Evolutionary conservation across 2,888 invertebrate species (phyloP).

Genomic region (Lamellibrachia columna): DNA sequence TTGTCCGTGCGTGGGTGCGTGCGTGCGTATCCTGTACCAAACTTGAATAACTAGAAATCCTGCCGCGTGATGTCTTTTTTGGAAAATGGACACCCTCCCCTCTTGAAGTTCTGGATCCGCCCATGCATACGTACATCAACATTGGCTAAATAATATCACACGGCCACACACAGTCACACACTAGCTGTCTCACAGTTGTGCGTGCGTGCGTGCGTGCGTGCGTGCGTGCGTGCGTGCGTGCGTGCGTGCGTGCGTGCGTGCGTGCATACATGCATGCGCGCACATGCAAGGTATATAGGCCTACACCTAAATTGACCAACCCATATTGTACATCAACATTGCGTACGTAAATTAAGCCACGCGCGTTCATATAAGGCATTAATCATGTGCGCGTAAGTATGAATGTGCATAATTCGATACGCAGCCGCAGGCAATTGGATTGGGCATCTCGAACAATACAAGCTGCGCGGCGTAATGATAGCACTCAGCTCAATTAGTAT

Average conservation of each 20-base stretch:
- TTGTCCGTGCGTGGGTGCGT: too few species aligned
- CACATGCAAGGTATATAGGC: not conserved
- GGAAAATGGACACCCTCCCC: too few species aligned
- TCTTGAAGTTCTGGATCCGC: too few species aligned
- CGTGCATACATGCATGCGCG: not conserved
- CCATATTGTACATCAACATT: not conserved
- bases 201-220: not conserved
- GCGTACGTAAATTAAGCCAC: not conserved
- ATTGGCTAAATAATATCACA: too few species aligned
- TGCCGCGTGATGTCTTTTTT: too few species aligned
- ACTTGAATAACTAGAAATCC: too few species aligned
- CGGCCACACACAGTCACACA: not conserved
- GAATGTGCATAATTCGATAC: conserved; percentile 16
- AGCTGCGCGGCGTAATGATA: not conserved
- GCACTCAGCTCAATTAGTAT: not conserved
- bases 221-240: not conserved
- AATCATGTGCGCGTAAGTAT: not conserved
- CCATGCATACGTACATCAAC: too few species aligned
- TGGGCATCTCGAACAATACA: not conserved
- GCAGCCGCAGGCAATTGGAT: not conserved
- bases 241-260: not conserved
- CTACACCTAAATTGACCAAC: not conserved
- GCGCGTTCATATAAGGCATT: not conserved
- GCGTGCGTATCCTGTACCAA: too few species aligned
- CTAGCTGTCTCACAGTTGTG: not conserved